Evolutionary conservation across 2,888 invertebrate genomes (phyloP), one percentile per base, ranked within the genome.

Genomic region (Drosophila planitibia): DNA sequence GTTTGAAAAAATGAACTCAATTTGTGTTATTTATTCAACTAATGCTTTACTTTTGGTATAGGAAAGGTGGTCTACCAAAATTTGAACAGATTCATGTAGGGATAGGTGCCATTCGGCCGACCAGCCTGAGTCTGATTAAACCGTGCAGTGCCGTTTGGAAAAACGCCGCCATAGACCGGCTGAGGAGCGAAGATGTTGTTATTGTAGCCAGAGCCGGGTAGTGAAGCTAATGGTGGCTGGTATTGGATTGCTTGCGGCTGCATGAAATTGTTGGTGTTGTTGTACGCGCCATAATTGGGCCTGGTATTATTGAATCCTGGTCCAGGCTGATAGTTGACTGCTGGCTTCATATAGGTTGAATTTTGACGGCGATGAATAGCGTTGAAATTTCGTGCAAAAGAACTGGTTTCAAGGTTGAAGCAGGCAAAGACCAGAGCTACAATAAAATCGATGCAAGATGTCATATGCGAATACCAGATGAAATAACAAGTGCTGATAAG

Each of bases 1-100:
- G 54, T 85, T 82, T 82, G 78, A 85, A 89, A 87, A 69, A 70
- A 84, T 79, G 35, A 72, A 69, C 44, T 41, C 6, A 25, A 37
- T 30, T 72, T 25, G 39, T 53, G 3, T 83, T 67, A 32, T 80
- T 69, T 54, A 19, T 25, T 65, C 28, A 47, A 33, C 22, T 32
- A 28, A 3, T 37, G 22, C 22, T 68, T 44, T 53, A 53, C 3
- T 68, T 69, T 19, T 47, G 33, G 3, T 5, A 19, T 16, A 7
- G 19, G 7, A 47, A 19, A 6, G 5, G 12, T 10, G 4, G 4
- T 47, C 54, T 78, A 78, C 66, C 75, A 75, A 22, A 78, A 55
- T 16, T 78, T 70, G 7, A 87, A 76, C 0, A 84, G 74, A n/a
- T 28, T 61, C 19, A 16, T 4, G 28, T 54, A 74, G 7, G 58